Evolutionary conservation across 2,113 vertebrate species (phyloP).

Genomic region (Corythornis madagascariensis): DNA sequence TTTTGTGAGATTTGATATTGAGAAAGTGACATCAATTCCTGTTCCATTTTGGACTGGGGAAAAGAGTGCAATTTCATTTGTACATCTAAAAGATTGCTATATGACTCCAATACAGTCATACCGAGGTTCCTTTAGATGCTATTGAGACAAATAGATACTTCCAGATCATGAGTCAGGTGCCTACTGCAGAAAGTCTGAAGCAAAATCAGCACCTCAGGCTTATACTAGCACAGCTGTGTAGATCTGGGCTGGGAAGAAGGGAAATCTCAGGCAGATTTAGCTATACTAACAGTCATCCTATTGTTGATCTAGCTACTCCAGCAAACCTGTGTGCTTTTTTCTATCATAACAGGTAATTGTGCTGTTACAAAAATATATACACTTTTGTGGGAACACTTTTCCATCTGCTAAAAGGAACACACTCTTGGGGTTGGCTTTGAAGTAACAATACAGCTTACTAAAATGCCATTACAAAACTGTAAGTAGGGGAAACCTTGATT

Average conservation of each 20-base stretch:
- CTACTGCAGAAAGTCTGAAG: background rate
- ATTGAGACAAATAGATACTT: conserved; percentile 19
- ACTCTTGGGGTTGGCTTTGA: background rate
- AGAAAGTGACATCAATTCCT: conserved; percentile 37
- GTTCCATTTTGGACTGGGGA: background rate
- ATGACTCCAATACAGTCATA: background rate
- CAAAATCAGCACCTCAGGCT: background rate
- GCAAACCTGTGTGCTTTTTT: background rate
- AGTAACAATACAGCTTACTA: background rate
- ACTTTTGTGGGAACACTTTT: background rate
- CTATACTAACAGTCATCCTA: background rate
- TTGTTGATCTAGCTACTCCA: background rate
- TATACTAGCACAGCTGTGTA: background rate
- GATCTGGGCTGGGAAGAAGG: background rate
- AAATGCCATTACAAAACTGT: background rate
- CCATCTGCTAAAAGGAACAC: accelerated
- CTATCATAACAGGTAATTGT: background rate
- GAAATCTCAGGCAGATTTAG: conserved; percentile 1
- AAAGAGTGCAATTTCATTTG: conserved; percentile 7
- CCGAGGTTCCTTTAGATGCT: background rate
- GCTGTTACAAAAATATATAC: background rate
- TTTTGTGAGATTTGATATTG: background rate
- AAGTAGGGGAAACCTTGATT: background rate
- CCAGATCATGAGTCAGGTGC: background rate
- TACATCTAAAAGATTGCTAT: conserved; percentile 17